Evolutionary conservation across 2,113 vertebrate genomes (phyloP).

Genomic region (Castor canadensis): DNA sequence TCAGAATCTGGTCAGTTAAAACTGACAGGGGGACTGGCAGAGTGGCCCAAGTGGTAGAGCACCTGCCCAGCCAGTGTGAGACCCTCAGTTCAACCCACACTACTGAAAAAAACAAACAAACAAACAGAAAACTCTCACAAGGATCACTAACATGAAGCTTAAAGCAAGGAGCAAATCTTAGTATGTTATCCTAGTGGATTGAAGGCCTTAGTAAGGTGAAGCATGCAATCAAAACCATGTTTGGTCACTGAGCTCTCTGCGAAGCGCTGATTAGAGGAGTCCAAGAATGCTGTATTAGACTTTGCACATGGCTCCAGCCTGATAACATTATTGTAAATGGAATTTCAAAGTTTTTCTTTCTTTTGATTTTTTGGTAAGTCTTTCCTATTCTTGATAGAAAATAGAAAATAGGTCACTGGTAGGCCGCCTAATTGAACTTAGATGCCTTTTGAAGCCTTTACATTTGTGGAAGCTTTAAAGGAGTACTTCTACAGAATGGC

Average conservation of each 20-base stretch:
- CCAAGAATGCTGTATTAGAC: not conserved
- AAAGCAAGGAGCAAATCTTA: not conserved
- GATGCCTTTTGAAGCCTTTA: not conserved
- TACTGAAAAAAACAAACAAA: no score
- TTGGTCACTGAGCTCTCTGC: not conserved
- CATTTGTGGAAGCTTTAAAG: not conserved
- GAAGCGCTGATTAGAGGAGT: not conserved
- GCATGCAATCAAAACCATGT: not conserved
- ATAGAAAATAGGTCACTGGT: not conserved
- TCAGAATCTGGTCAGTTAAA: not conserved
- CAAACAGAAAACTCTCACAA: no score
- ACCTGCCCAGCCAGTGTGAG: no score
- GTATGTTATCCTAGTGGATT: not conserved
- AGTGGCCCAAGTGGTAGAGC: no score
- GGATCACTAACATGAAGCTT: not conserved
- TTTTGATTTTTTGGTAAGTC: not conserved
- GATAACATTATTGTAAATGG: not conserved
- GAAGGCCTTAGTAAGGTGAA: not conserved
- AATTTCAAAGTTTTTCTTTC: not conserved
- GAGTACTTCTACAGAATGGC: not conserved
- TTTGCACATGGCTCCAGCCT: not conserved
- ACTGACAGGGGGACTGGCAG: no score
- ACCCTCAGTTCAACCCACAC: no score
- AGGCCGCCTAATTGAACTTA: not conserved
- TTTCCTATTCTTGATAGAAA: not conserved